phyloP scores from a whole-genome alignment of 1,140 invertebrate genomes.

The Sarcophaga peregrina region DNA sequence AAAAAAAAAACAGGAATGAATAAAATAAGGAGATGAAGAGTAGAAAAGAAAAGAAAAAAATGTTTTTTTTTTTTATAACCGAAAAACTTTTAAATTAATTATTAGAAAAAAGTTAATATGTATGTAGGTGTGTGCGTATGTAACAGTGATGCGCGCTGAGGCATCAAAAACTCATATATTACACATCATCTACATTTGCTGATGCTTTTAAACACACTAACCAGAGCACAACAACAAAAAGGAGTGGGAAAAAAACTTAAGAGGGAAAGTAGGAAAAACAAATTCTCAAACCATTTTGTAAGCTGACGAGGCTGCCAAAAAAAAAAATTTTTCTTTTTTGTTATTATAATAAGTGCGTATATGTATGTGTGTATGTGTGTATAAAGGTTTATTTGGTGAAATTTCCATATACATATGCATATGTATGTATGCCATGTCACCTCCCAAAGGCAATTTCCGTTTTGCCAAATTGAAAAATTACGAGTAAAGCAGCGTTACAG shows the following conservation, averaged over 20 bases:
- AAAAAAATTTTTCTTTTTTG: no score
- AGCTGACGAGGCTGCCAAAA: no score
- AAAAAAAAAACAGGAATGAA: neutral
- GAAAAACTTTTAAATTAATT: slow-evolving; percentile 66
- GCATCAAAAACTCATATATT: slow-evolving; percentile 41
- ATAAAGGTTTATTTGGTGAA: slow-evolving; percentile 12
- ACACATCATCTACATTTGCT: slow-evolving; percentile 37
- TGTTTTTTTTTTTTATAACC: neutral
- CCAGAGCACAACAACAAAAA: neutral
- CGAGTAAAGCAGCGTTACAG: slow-evolving; percentile 44
- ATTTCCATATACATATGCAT: slow-evolving; percentile 14
- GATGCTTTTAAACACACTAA: neutral
- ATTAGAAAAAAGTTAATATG: slow-evolving; percentile 54
- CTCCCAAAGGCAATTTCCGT: slow-evolving; percentile 66
- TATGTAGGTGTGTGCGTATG: neutral
- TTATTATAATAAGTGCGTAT: neutral
- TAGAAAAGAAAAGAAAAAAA: no score
- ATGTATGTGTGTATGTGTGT: slow-evolving; percentile 28
- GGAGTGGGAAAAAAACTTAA: no score
- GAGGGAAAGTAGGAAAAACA: no score
- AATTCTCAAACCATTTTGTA: no score
- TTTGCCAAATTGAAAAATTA: slow-evolving; percentile 66
- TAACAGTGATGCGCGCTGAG: slow-evolving; percentile 36
- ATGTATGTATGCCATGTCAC: slow-evolving; percentile 42
- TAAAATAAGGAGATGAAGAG: neutral